These are phyloP conservation scores for Ormyrus pomaceus DNA, from an alignment of 2,888 invertebrate species.

Conservation along the genomic window DNA sequence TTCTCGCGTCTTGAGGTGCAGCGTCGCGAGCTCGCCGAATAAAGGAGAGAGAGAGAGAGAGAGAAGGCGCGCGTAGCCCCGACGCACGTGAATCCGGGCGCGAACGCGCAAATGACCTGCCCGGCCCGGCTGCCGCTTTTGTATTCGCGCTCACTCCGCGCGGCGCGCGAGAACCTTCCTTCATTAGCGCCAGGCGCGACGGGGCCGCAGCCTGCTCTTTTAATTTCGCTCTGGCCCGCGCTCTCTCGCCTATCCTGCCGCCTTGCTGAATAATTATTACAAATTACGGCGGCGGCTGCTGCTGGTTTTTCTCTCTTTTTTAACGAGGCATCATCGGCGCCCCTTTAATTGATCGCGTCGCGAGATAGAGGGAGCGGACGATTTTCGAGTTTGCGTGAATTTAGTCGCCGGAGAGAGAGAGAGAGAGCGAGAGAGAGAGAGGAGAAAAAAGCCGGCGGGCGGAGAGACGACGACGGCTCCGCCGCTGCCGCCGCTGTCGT, in stretches of 20 bases:
- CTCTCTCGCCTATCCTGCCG: neutral
- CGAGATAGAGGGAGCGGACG: conserved; percentile 1
- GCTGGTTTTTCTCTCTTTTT: too few species aligned
- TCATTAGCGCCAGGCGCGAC: conserved; percentile 20
- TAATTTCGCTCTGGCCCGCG: neutral
- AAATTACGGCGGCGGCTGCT: neutral
- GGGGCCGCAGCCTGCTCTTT: neutral
- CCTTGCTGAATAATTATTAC: neutral
- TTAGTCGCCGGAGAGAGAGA: conserved; percentile 56
- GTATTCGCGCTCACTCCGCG: neutral
- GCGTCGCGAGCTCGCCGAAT: neutral
- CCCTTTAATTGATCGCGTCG: conserved; percentile 39
- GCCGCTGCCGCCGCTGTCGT: too few species aligned
- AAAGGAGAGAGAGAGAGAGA: neutral
- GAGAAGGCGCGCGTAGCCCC: neutral
- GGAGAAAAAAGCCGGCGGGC: conserved; percentile 43
- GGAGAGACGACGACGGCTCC: neutral
- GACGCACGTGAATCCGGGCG: neutral
- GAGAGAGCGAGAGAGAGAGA: conserved; percentile 54
- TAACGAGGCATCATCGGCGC: neutral
- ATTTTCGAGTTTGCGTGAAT: conserved; percentile 46
- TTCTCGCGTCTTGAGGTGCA: neutral
- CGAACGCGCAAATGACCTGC: conserved; percentile 30
- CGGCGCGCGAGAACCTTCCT: conserved; percentile 16
- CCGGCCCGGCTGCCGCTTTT: conserved; percentile 9